Conservation (phyloP, 2,797 vertebrate species). For the Simalia tracyae region DNA sequence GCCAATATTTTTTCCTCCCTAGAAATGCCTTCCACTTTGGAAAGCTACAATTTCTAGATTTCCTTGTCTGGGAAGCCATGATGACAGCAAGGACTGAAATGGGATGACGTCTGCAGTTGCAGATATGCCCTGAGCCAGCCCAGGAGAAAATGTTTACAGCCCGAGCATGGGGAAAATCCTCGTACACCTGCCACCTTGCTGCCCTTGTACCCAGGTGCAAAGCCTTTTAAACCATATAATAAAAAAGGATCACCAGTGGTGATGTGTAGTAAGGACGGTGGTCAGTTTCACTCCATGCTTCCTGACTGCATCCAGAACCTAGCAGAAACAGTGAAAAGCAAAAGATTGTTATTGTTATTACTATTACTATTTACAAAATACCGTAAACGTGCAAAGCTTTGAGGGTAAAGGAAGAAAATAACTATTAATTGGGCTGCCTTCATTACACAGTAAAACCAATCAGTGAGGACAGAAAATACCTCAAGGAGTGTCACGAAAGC, state of each 20-base stretch:
- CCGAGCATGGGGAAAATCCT: not conserved
- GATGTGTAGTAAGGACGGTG: conserved; percentile 93
- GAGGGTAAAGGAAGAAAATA: not conserved
- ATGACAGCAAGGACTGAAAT: not conserved
- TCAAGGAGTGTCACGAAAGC: not conserved
- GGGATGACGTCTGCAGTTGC: not conserved
- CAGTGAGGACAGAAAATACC: not conserved
- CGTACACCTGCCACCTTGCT: not conserved
- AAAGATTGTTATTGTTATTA: not conserved
- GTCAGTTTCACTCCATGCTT: conserved; percentile 90
- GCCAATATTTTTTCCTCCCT: too few relatives aligned
- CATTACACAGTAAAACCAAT: not conserved
- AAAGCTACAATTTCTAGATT: not conserved
- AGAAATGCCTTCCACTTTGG: not conserved
- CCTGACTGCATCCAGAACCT: conserved; percentile 89
- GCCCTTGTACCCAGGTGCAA: not conserved
- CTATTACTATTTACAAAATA: too few relatives aligned
- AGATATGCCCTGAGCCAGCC: not conserved
- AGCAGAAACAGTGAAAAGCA: conserved; percentile 21
- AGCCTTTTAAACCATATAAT: not conserved
- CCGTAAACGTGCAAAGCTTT: too few relatives aligned
- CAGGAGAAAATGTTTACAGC: not conserved
- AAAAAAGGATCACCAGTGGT: conserved; percentile 88
- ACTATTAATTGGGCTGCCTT: too few relatives aligned
- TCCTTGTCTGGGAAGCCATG: not conserved